Percentiles rank a stretch among this genome's conserved stretches.
phyloP scores from a whole-genome alignment of 2,888 invertebrate genomes.

The Dolomedes plantarius region DNA sequence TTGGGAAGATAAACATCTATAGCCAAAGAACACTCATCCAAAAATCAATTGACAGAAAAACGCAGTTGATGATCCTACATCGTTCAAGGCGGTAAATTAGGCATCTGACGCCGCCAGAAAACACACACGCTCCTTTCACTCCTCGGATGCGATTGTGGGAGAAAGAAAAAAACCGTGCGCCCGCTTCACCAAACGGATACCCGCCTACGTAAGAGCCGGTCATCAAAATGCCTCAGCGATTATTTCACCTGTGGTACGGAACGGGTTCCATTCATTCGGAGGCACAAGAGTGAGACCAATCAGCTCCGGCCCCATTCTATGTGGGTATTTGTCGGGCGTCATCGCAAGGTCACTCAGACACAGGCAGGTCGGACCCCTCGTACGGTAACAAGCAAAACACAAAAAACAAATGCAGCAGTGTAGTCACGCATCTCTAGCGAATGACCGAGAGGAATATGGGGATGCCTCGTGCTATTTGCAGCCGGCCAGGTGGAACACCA shows the following conservation, averaged over 20 bases:
- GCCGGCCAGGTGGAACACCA: conserved; percentile 48
- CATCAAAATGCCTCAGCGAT: conserved; percentile 22
- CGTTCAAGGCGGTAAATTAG: no score
- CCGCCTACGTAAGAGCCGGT: conserved; percentile 25
- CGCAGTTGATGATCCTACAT: no score
- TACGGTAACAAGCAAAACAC: neutral
- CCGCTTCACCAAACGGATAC: neutral
- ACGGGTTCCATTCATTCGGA: conserved; percentile 51
- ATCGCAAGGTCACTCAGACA: conserved; percentile 38
- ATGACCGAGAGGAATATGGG: neutral
- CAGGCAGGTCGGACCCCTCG: neutral
- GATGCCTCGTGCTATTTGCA: conserved; percentile 44
- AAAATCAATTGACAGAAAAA: no score
- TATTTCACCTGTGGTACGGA: conserved; percentile 17
- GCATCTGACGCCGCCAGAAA: no score
- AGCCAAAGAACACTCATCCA: no score
- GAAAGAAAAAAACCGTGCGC: neutral
- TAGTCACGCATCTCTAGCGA: conserved; percentile 41
- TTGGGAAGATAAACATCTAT: no score
- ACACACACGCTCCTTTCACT: neutral
- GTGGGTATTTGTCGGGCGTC: conserved; percentile 50
- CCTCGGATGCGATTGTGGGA: neutral
- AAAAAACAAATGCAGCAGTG: conserved; percentile 1
- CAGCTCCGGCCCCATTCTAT: conserved; percentile 44
- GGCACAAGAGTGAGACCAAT: conserved; percentile 28